phyloP scores from a whole-genome alignment of 2,888 invertebrate genomes.

The Lasiommata megera region DNA sequence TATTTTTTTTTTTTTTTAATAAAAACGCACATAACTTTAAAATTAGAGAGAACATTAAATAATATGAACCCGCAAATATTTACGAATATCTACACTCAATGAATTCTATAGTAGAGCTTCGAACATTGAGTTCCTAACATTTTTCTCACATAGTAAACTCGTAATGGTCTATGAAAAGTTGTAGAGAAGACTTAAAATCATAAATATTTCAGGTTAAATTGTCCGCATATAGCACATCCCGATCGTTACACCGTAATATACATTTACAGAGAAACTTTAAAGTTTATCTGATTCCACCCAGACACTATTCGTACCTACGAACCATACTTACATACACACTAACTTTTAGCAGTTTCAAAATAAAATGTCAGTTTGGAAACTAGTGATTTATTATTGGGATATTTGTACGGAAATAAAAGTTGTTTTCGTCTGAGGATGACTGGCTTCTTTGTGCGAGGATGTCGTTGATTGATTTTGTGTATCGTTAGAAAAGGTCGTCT shows the following conservation, averaged over 20 bases:
- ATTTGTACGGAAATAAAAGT: slow-evolving; percentile 51
- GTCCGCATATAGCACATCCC: slow-evolving; percentile 29
- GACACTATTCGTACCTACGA: neutral
- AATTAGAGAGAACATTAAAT: neutral
- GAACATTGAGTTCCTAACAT: slow-evolving; percentile 17
- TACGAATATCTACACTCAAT: neutral
- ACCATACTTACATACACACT: slow-evolving; percentile 37
- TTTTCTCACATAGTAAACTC: slow-evolving; percentile 29
- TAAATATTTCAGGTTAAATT: slow-evolving; percentile 37
- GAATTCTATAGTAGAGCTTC: neutral
- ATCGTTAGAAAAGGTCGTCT: slow-evolving; percentile 13
- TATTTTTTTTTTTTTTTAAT: no score
- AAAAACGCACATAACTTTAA: no score
- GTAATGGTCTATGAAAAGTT: slow-evolving; percentile 36
- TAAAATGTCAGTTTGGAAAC: slow-evolving; percentile 60
- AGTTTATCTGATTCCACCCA: neutral
- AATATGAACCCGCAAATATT: neutral
- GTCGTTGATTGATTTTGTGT: slow-evolving; percentile 31
- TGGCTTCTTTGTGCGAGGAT: slow-evolving; percentile 24
- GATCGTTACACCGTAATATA: slow-evolving; percentile 31
- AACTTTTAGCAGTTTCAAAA: slow-evolving; percentile 55
- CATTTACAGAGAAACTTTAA: slow-evolving; percentile 27
- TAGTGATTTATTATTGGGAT: slow-evolving; percentile 54
- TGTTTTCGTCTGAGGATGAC: slow-evolving; percentile 46
- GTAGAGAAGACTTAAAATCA: slow-evolving; percentile 31